Evolutionary conservation across 2,888 invertebrate species (phyloP).

Genomic region (Drosophila sordidapex): DNA sequence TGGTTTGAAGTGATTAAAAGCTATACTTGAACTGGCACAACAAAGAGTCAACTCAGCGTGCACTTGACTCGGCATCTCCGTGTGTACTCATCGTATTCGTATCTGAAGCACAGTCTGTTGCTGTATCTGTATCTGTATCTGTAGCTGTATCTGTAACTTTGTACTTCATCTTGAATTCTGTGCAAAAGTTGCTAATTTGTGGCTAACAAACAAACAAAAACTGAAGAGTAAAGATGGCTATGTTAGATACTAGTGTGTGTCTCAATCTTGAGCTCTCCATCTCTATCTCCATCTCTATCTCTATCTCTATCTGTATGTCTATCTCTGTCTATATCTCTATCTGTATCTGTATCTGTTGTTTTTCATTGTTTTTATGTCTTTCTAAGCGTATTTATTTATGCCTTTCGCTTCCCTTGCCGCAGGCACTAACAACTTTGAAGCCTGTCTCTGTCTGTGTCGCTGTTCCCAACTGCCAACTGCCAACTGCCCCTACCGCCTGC

Average conservation of each 20-base stretch:
- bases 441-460: conserved; percentile 1
- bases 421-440: conserved; percentile 20
- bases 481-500: not conserved
- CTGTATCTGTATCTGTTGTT: not conserved
- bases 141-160: conserved; percentile 8
- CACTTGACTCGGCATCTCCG: conserved; percentile 24
- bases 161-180: conserved; percentile 21
- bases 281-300: not conserved
- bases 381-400: not conserved
- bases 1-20: conserved; percentile 27
- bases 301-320: not conserved
- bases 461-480: not conserved
- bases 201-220: not conserved
- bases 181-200: conserved; percentile 32
- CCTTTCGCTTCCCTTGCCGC: conserved; percentile 36
- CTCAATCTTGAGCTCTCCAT: not conserved
- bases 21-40: conserved; percentile 51
- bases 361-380: not conserved
- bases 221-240: conserved; percentile 4
- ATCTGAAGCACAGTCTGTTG: conserved; percentile 10
- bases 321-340: not conserved
- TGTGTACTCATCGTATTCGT: not conserved
- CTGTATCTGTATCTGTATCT: conserved; percentile 14
- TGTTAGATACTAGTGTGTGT: conserved; percentile 6
- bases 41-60: conserved; percentile 35